Percentiles rank a stretch among this genome's conserved stretches.
Evolutionary conservation across 2,888 invertebrate genomes (phyloP).

Genomic region (Argyresthia albistria): DNA sequence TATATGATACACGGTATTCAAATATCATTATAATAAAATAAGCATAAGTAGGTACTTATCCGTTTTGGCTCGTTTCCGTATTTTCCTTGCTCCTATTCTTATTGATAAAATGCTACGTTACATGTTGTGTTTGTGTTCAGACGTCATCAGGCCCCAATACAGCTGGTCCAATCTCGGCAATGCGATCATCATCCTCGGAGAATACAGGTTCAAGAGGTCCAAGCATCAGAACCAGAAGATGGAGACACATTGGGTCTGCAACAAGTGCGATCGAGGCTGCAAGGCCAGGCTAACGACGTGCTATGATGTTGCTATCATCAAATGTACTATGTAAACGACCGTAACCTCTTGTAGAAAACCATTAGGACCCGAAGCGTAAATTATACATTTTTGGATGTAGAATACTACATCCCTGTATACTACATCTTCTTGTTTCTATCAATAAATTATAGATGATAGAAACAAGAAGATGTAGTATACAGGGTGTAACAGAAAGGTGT

Average conservation of each 20-base stretch:
- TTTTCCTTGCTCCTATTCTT: no score
- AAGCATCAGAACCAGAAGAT: conserved; percentile 45
- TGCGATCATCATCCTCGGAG: conserved; percentile 54
- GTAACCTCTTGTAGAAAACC: conserved; percentile 13
- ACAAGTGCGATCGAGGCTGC: conserved; percentile 57
- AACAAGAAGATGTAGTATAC: neutral
- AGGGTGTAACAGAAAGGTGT: no score
- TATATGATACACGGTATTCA: no score
- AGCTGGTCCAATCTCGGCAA: conserved; percentile 59
- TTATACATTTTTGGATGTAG: neutral
- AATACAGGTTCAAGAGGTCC: conserved; percentile 56
- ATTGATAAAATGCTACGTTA: neutral
- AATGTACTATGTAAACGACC: conserved; percentile 49
- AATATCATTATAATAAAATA: no score
- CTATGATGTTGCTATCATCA: conserved; percentile 53
- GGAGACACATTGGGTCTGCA: conserved; percentile 60
- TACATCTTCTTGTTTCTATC: no score
- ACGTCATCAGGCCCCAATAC: conserved; percentile 34
- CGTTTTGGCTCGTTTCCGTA: no score
- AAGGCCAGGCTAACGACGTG: conserved; percentile 53
- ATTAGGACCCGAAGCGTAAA: neutral
- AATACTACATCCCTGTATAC: no score
- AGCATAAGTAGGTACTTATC: no score
- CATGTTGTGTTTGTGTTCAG: conserved; percentile 15
- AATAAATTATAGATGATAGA: no score